Evolutionary conservation across 1,140 invertebrate species (phyloP), one percentile per base, ranked within the genome.

Genomic region (Ceratina calcarata): DNA sequence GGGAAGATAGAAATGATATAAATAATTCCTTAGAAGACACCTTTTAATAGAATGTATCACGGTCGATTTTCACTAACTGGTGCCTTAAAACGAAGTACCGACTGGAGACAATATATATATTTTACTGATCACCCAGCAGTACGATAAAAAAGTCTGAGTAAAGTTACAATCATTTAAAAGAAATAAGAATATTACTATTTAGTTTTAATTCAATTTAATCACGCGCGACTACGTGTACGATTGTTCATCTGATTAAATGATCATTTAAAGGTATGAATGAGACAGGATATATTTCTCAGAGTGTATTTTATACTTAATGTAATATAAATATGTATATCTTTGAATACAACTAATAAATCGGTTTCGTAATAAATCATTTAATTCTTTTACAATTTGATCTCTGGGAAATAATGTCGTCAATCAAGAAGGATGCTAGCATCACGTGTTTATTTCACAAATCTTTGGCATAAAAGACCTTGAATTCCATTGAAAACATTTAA

Each of bases 11-110:
- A 60, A 92, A 83, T 24, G 88, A 86, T 70, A 93, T 93, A 78
- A 89, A 93, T 78, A 91, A 93, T 73, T 93, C 91, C 6, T 70
- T 93, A 65, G 92, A 93, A 57, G 92, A 93, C 65, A 91, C 71
- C 6, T 81, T 89, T 66, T 90, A 75, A 87, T 81, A 27, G 69
- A 70, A n/a, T 3, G 1, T 55, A 72, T 57, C n/a, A 32, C 0
- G 12, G 16, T 65, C 32, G 3, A 49, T 2, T 45, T 10, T 2
- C 27, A 15, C 37, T 15, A 32, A 51, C 7, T 4, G 3, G 53
- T 74, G 53, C 71, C 71, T 57, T 74, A 7, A 45, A 45, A 45
- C 37, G 0, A 64, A 51, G 4, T 22, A 15, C 57, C 37, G 37
- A 67, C 66, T 74, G 62, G 45, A 53, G 67, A 16, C n/a, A 27